These are phyloP conservation scores for Myotis planiceps DNA, from an alignment of 2,797 vertebrate species.

Conservation along the genomic window DNA sequence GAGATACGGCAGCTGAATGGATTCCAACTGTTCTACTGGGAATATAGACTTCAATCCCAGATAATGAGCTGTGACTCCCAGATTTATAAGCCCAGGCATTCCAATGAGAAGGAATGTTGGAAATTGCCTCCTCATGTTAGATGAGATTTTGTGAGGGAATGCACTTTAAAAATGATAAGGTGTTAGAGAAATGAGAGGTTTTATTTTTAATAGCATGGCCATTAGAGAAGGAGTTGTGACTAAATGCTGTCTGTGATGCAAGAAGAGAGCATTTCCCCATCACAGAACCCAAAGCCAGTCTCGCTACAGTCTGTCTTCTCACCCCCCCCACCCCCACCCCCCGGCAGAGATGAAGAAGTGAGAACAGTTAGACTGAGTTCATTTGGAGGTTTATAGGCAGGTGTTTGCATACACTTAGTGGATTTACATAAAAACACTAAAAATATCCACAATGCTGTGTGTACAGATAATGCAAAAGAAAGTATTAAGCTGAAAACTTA, in stretches of 20 bases:
- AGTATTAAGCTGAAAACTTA: background rate
- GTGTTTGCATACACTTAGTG: background rate
- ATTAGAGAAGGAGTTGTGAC: background rate
- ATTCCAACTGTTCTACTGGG: background rate
- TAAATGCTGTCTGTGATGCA: background rate
- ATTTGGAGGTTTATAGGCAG: background rate
- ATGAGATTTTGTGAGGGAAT: background rate
- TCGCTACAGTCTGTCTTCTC: background rate
- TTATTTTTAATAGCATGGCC: background rate
- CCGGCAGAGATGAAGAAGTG: background rate
- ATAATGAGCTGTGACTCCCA: constrained; percentile 42
- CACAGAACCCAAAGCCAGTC: background rate
- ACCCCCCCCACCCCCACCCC: too few relatives aligned
- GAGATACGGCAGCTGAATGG: constrained; percentile 40
- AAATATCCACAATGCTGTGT: background rate
- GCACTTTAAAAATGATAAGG: background rate
- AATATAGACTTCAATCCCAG: background rate
- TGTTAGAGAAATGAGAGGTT: background rate
- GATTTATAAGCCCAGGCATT: constrained; percentile 9
- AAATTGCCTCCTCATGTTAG: constrained; percentile 34
- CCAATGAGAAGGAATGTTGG: constrained; percentile 31
- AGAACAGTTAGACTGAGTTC: background rate
- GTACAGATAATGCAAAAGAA: background rate
- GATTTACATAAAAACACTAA: background rate
- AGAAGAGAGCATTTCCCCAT: background rate